Percentiles rank a stretch among this genome's conserved stretches.
Evolutionary conservation across 2,113 vertebrate genomes (phyloP).

Genomic region (Chauna torquata): DNA sequence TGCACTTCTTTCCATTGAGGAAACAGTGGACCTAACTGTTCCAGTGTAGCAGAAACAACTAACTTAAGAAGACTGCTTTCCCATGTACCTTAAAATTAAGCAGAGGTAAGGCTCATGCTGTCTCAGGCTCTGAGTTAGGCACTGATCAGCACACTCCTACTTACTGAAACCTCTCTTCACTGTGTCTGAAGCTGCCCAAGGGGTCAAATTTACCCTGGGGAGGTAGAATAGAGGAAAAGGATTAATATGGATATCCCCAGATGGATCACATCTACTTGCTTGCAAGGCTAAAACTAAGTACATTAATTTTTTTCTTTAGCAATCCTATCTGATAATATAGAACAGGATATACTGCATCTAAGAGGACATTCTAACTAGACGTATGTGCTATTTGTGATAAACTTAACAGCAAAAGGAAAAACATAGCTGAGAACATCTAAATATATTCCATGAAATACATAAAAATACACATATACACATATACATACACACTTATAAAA

Average conservation of each 20-base stretch:
- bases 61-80: not conserved
- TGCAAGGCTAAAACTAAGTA: not conserved
- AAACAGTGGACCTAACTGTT: not conserved
- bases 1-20: not conserved
- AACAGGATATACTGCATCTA: not conserved
- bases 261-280: not conserved
- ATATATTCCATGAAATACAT: not conserved
- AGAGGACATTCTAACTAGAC: not conserved
- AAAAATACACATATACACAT: not conserved
- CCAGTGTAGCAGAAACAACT: not conserved
- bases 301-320: not conserved
- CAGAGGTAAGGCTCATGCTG: not conserved
- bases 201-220: not conserved
- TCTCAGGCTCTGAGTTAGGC: not conserved
- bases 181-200: not conserved
- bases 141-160: not conserved
- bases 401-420: not conserved
- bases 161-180: not conserved
- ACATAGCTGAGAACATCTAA: not conserved
- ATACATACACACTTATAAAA: not conserved
- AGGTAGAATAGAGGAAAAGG: not conserved
- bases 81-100: not conserved
- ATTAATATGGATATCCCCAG: not conserved
- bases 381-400: not conserved
- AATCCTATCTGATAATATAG: not conserved